Evolutionary conservation across 2,797 vertebrate species (phyloP), one percentile per base, ranked within the genome.

Genomic region (Euphonia xanthogaster): DNA sequence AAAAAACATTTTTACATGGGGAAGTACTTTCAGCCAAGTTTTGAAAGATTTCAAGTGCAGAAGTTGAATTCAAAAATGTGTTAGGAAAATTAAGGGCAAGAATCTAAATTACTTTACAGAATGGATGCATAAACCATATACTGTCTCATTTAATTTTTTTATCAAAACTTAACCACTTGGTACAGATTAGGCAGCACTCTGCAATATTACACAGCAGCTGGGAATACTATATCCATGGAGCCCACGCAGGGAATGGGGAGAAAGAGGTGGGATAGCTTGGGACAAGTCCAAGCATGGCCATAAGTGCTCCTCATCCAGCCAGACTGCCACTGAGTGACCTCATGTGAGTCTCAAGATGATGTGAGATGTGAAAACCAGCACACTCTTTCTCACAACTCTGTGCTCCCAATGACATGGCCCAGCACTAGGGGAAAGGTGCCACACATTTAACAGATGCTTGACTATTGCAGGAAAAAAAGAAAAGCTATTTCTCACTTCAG

Each of bases 101-200:
- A 71, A 87, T 63, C 67, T 90, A 77, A 91, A 88, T 58, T 67
- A 68, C 60, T 86, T 93, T 83, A 82, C 35, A 92, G 84, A 96
- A 84, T 39, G 62, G 42, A 87, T 83, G 37, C 22, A 86, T 58
- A 85, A 96, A 86, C 42, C 65, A 60, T 88, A 80, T 20, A 81
- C 13, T 40, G 47, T 75, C 80, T 82, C 35, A 71, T 86, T 92
- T 81, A 94, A 77, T 77, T 86, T 92, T 92, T 88, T 90, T 75
- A 92, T 80, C 79, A 70, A 83, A 91, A 71, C 24, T n/a, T 57
- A 81, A 65, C 57, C 88, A 94, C 76, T 91, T 97, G 94, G 90
- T 88, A 83, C 7, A 79, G 81, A 94, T 95, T 95, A 97, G 76
- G 61, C 66, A 77, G 60, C 47, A 37, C 45, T 84, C 30, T 25